Evolutionary conservation across 35 echinoderm and acorn worm genomes (phyloP).

Genomic region (Apostichopus japonicus): DNA sequence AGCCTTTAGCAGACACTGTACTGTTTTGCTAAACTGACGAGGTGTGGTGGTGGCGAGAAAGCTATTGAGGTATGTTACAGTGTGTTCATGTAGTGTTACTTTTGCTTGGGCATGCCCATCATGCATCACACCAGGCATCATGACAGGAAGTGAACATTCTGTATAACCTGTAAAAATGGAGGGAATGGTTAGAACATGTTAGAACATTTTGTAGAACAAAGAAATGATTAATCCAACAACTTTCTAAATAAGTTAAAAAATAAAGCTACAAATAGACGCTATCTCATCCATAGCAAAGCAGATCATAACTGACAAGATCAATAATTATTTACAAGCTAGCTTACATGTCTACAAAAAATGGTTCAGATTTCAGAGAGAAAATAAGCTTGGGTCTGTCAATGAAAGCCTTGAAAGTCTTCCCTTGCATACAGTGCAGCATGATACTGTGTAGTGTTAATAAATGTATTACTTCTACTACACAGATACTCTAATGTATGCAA

Average conservation of each 20-base stretch:
- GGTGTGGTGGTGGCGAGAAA: conserved; percentile 72
- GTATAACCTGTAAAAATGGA: conserved; percentile 65
- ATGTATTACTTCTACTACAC: too few relatives aligned
- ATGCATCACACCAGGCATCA: conserved; percentile 64
- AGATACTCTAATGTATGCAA: too few relatives aligned
- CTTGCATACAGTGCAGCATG: too few relatives aligned
- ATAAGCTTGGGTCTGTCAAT: too few relatives aligned
- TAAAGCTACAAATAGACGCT: too few relatives aligned
- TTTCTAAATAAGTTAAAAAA: background rate
- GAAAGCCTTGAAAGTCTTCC: too few relatives aligned
- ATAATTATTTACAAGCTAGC: background rate
- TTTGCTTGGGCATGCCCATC: conserved; percentile 65
- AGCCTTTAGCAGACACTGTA: conserved; percentile 66
- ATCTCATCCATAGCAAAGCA: too few relatives aligned
- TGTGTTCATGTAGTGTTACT: conserved; percentile 68
- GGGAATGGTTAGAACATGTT: background rate
- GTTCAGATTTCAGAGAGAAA: too few relatives aligned
- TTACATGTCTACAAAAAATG: too few relatives aligned
- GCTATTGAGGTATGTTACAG: conserved; percentile 72
- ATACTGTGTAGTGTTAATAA: too few relatives aligned
- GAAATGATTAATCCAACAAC: too few relatives aligned
- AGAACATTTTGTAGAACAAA: background rate
- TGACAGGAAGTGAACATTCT: conserved; percentile 70
- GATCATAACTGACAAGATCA: too few relatives aligned
- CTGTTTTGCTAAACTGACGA: conserved; percentile 59